These are phyloP conservation scores for Gymnoscopelus braueri DNA, from an alignment of 2,797 vertebrate species.

Conservation along the genomic window DNA sequence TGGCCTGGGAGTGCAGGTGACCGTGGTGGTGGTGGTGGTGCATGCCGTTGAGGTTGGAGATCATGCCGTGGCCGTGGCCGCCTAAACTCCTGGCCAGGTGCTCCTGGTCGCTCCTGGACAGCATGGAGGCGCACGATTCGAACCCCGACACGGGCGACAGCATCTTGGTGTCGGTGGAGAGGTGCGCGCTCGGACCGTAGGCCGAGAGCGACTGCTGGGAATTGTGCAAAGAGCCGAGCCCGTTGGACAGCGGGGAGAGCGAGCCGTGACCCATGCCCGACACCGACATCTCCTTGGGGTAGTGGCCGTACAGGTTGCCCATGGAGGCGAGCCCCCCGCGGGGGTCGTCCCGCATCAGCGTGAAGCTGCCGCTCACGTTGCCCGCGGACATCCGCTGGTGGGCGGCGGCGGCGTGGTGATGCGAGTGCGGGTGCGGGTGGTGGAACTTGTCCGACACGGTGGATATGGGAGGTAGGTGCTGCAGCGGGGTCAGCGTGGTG, in stretches of 20 bases:
- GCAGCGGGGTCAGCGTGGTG: constrained; percentile 94
- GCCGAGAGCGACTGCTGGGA: constrained; percentile 89
- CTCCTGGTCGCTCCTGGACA: constrained; percentile 90
- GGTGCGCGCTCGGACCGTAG: constrained; percentile 88
- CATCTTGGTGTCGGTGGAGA: constrained; percentile 90
- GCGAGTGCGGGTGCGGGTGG: constrained; percentile 69
- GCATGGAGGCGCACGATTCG: constrained; percentile 93
- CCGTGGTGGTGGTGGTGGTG: constrained; percentile 88
- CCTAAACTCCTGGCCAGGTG: constrained; percentile 90
- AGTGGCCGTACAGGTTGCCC: constrained; percentile 94
- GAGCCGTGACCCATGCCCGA: constrained; percentile 91
- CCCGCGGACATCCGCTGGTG: constrained; percentile 89
- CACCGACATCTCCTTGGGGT: constrained; percentile 94
- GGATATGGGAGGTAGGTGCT: constrained; percentile 95
- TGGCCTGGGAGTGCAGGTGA: constrained; percentile 85
- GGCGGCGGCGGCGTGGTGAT: constrained; percentile 69
- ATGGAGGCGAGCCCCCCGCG: constrained; percentile 91
- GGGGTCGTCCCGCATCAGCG: constrained; percentile 94
- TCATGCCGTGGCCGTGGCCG: constrained; percentile 88
- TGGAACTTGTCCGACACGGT: constrained; percentile 97
- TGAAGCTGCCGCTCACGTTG: constrained; percentile 94
- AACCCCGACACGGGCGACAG: constrained; percentile 90
- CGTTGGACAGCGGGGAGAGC: constrained; percentile 91
- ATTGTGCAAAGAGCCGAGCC: constrained; percentile 91
- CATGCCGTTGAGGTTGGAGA: constrained; percentile 89